phyloP scores from a whole-genome alignment of 2,113 vertebrate genomes.

The Tyto alba region DNA sequence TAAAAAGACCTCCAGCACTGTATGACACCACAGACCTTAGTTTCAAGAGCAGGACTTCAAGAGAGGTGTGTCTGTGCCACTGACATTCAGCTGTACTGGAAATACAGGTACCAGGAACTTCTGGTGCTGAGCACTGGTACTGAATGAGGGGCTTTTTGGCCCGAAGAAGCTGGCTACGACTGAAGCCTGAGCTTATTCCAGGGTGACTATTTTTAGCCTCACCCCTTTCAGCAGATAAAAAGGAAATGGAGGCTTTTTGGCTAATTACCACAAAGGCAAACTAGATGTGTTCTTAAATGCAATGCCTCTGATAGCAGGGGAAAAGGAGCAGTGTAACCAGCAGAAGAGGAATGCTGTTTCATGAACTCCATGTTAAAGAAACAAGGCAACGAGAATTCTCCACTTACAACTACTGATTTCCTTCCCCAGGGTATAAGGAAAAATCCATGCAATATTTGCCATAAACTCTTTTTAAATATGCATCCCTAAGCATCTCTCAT shows the following conservation, averaged over 20 bases:
- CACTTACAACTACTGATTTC: not conserved
- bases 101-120: not conserved
- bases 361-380: not conserved
- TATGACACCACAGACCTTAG: rapidly evolving
- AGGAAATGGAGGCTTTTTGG: slow-evolving; percentile 27
- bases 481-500: not conserved
- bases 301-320: not conserved
- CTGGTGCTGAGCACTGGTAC: not conserved
- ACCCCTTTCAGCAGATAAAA: not conserved
- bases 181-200: not conserved
- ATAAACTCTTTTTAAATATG: not conserved
- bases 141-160: not conserved
- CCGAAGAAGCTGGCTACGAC: not conserved
- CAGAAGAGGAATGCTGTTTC: not conserved
- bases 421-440: not conserved
- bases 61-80: not conserved
- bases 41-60: not conserved
- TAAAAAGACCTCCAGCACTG: not conserved
- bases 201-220: slow-evolving; percentile 21
- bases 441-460: not conserved
- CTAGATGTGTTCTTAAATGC: not conserved
- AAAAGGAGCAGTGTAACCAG: not conserved
- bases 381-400: not conserved
- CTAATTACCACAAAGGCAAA: slow-evolving; percentile 26
- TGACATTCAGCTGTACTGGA: not conserved